Base-by-base conservation (phyloP, 1,140 invertebrate genomes). In the Bilobella aurantiaca region DNA sequence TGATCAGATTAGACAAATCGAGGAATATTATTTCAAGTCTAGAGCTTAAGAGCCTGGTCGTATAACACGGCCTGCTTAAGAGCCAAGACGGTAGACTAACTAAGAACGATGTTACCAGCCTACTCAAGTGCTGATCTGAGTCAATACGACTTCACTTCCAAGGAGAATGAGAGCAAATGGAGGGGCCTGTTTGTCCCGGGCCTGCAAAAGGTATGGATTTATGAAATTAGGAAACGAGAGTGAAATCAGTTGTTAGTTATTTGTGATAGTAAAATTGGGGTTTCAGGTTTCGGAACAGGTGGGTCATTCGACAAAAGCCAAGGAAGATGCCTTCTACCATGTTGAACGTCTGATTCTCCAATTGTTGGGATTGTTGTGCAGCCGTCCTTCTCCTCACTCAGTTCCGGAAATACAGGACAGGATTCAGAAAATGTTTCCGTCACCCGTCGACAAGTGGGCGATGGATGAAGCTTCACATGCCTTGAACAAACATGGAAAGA, bases 371-470 rank as follows among this genome's bases (percentile, higher is more conserved):
- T 91, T 91, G 84, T 81, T 98, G 30, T 95, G 91, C 79, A 86
- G 87, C 37, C 84, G 86, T 69, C 89, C 91, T 46, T 77, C 81
- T 47, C 86, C 89, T 56, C 81, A 83, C 69, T 77, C 74, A 47
- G 72, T 78, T 21, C 79, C 86, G 81, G 93, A 96, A 82, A 88
- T 97, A 62, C 92, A 96, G 76, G 91, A 96, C 72, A 82, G 92
- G 71, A 91, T 97, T 18, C 84, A 87, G 70, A 87, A 87, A 69
- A 92, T 90, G 32, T 96, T 97, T 81, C 93, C 93, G 0, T 88
- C 87, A 30, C 93, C 93, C 0, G 90, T 97, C 71, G 91, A 96
- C 76, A 86, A 86, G 74, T 96, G 92, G 90, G 91, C 93, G 21
- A 83, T 95, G 23, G 83, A 82, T 69, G 92, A 96, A 76, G 93